Evolutionary conservation across 2,888 invertebrate genomes (phyloP), one percentile per base, ranked within the genome.

Genomic region (Philaethria dido): DNA sequence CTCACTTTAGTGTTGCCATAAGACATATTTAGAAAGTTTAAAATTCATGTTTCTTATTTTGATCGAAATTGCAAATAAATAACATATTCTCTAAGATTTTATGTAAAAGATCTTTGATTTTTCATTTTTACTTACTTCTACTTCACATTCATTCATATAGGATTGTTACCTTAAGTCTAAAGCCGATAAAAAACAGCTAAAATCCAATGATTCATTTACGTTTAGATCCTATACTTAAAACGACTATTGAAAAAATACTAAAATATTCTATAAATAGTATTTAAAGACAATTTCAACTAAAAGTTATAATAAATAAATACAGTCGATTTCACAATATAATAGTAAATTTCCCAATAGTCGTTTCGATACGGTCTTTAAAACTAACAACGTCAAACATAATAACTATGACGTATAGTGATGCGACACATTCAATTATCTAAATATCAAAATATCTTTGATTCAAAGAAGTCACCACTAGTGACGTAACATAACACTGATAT

Each of bases 401-500:
- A 57, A 14, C 0, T 42, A 57, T n/a, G 22, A n/a, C 22, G 6
- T 54, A 42, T 39, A 16, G 9, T 18, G 14, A 44, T 29, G 25
- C 11, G n/a, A 63, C 3, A 63, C 14, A 13, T 20, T n/a, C 6
- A 44, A 52, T 48, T 33, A 5, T 22, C 14, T 39, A 62, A 39
- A 39, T 13, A 29, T 18, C 14, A 52, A 52, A 52, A 33, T 18
- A 36, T 54, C 33, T 55, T 63, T 63, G 45, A 54, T 54, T 45
- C 11, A 45, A 54, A 44, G 14, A 33, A 54, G 18, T 45, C 33
- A 6, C 3, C 5, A 39, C 39, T 55, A 57, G 9, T 22, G n/a
- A 39, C n/a, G 36, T 55, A 55, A 39, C 20, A 39, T 14, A 64
- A 69, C 52, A 59, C 47, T 72, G 70, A 70, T 66, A 71, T 71